phyloP scores from a whole-genome alignment of 2,113 vertebrate genomes.

The Asarcornis scutulata region DNA sequence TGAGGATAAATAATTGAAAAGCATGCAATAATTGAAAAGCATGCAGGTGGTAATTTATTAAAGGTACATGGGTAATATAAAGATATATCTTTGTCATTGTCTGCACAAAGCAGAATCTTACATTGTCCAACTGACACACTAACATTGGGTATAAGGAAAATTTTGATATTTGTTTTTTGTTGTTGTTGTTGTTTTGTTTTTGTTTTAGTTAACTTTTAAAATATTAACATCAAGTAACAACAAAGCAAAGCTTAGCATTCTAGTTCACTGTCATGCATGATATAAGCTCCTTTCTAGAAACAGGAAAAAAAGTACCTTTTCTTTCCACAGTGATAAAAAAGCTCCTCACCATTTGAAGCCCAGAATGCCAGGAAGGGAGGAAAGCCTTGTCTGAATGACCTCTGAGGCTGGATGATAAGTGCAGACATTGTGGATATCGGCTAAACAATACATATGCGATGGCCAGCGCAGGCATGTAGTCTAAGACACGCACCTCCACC shows the following conservation, averaged over 20 bases:
- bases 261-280: not conserved
- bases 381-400: not conserved
- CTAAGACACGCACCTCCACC: not conserved
- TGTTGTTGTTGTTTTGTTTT: too few species aligned
- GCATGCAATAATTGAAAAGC: fast-evolving
- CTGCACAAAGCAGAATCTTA: not conserved
- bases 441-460: not conserved
- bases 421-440: not conserved
- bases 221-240: not conserved
- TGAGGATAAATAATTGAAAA: not conserved
- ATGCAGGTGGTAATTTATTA: not conserved
- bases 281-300: not conserved
- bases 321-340: not conserved
- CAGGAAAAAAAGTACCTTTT: not conserved
- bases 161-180: not conserved
- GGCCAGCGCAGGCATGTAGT: fast-evolving
- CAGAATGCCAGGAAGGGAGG: not conserved
- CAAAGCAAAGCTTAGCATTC: not conserved
- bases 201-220: not conserved
- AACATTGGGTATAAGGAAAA: not conserved
- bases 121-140: not conserved
- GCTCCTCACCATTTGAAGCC: not conserved
- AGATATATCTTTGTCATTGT: not conserved
- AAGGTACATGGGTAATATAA: not conserved
- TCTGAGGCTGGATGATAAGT: not conserved